phyloP scores from a whole-genome alignment of 2,113 vertebrate genomes.

The Engystomops pustulosus region DNA sequence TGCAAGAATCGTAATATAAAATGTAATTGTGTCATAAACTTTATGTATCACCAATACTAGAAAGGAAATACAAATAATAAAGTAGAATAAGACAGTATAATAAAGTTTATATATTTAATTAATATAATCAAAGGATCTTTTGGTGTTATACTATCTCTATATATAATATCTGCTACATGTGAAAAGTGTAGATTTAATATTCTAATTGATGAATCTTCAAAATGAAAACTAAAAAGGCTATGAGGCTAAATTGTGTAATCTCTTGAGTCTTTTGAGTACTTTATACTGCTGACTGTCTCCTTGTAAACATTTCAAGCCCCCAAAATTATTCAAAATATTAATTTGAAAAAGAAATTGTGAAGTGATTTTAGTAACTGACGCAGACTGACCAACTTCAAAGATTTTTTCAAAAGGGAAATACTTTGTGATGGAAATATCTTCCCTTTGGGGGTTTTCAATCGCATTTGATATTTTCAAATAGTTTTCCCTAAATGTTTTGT shows the following conservation, averaged over 20 bases:
- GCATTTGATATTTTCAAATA: constrained; percentile 69
- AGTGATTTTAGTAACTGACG: constrained; percentile 66
- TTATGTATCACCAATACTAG: neutral
- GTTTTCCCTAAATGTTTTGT: constrained; percentile 67
- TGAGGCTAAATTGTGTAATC: constrained; percentile 66
- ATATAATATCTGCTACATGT: constrained; percentile 69
- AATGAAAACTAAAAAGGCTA: constrained; percentile 74
- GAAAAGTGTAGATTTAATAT: constrained; percentile 77
- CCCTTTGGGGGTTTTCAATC: constrained; percentile 66
- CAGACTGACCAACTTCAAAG: constrained; percentile 74
- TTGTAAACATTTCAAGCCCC: constrained; percentile 74
- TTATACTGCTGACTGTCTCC: constrained; percentile 72
- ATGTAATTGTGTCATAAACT: too few species aligned
- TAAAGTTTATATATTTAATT: constrained; percentile 75
- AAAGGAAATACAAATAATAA: neutral
- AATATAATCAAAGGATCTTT: constrained; percentile 70
- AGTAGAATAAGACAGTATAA: constrained; percentile 58
- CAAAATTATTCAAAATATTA: constrained; percentile 74
- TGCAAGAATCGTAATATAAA: too few species aligned
- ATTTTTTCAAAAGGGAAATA: constrained; percentile 67
- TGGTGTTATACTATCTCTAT: constrained; percentile 72
- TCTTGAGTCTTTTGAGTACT: constrained; percentile 66
- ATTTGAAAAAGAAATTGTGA: constrained; percentile 76
- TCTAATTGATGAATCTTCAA: constrained; percentile 76
- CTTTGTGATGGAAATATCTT: constrained; percentile 78